Evolutionary conservation across 2,113 vertebrate genomes (phyloP).

Genomic region (Nothocercus julius): DNA sequence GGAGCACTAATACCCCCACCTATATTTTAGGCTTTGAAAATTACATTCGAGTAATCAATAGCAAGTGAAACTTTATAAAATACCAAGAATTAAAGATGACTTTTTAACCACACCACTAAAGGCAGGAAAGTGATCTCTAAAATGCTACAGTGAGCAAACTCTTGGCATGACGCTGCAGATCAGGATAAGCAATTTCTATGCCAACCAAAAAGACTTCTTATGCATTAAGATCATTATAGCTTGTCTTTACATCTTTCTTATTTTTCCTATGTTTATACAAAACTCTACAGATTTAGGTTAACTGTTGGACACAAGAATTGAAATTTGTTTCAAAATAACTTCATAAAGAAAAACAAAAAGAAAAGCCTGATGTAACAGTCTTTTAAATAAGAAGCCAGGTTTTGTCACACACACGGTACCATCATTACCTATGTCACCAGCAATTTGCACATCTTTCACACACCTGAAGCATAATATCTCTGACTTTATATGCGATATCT

Average conservation of each 20-base stretch:
- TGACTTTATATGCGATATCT: constrained; percentile 3
- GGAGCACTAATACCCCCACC: not conserved
- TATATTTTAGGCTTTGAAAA: not conserved
- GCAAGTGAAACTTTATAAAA: not conserved
- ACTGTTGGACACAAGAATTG: not conserved
- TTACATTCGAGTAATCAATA: not conserved
- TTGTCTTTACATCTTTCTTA: not conserved
- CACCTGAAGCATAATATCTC: constrained; percentile 22
- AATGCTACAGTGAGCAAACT: not conserved
- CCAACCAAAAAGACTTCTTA: not conserved
- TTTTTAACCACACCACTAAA: not conserved
- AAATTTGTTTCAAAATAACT: not conserved
- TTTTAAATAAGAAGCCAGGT: not conserved
- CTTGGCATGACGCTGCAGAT: not conserved
- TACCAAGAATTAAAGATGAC: not conserved
- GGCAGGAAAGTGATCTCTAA: not conserved
- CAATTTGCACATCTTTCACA: constrained; percentile 26
- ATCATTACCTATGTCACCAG: constrained; percentile 26
- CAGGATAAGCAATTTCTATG: not conserved
- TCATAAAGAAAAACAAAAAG: not conserved
- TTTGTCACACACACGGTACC: not conserved
- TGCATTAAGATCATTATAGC: not conserved
- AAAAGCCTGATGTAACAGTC: not conserved
- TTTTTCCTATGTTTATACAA: not conserved
- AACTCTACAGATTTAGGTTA: not conserved